Evolutionary conservation across 2,113 vertebrate species (phyloP).

Genomic region (Terrapene triunguis): DNA sequence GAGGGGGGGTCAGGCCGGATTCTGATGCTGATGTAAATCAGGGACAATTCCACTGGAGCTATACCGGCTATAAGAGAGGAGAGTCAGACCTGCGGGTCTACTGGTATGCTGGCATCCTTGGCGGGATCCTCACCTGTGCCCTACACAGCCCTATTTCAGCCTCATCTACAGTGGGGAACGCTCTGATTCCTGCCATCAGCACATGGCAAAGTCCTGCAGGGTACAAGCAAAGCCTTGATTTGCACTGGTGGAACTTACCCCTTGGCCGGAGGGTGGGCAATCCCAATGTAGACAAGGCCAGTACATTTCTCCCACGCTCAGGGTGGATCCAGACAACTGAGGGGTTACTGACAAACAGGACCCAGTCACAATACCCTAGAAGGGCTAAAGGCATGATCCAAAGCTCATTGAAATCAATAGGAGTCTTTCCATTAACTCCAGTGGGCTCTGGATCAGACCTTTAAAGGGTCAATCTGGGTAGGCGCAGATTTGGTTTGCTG

Average conservation of each 20-base stretch:
- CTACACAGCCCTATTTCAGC: not conserved
- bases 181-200: not conserved
- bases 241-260: not conserved
- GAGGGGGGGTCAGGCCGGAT: not conserved
- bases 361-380: not conserved
- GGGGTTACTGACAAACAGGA: not conserved
- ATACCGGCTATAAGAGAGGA: not conserved
- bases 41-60: not conserved
- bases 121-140: not conserved
- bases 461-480: not conserved
- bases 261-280: not conserved
- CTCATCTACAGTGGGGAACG: not conserved
- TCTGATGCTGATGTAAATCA: not conserved
- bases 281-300: not conserved
- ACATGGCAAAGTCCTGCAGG: not conserved
- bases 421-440: too few relatives aligned
- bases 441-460: not conserved
- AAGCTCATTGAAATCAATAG: rapidly evolving
- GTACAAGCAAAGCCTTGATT: not conserved
- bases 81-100: not conserved
- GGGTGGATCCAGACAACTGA: not conserved
- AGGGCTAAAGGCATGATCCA: not conserved
- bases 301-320: not conserved
- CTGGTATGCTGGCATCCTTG: not conserved
- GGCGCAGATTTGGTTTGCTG: not conserved